Conservation (phyloP, 2,888 invertebrate genomes). For the Chironomus tentans region DNA sequence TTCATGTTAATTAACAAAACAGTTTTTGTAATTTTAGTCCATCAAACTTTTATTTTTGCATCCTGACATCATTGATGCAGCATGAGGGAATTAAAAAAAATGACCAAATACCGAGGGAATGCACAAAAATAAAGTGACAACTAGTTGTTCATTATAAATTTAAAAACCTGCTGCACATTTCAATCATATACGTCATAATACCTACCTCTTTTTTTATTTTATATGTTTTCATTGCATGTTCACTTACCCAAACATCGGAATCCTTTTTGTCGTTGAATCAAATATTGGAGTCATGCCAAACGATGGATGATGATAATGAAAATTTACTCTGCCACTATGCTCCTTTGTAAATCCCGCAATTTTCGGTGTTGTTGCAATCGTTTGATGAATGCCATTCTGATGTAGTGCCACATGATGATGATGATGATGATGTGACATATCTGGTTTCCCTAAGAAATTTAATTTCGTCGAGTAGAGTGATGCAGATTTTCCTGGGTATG, state of each 20-base stretch:
- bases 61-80: too few relatives aligned
- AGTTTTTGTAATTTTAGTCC: too few relatives aligned
- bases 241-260: constrained; percentile 22
- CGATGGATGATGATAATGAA: constrained; percentile 24
- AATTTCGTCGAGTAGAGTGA: constrained; percentile 21
- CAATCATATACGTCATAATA: too few relatives aligned
- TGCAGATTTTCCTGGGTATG: constrained; percentile 15
- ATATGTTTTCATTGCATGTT: background rate
- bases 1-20: too few relatives aligned
- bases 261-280: constrained; percentile 15
- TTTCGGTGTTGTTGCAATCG: constrained; percentile 15
- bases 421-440: background rate
- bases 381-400: constrained; percentile 21
- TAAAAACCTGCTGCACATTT: too few relatives aligned
- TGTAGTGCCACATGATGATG: background rate
- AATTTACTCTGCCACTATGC: constrained; percentile 7
- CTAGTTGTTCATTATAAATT: too few relatives aligned
- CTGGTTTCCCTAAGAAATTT: constrained; percentile 5
- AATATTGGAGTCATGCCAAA: background rate
- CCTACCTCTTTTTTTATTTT: background rate
- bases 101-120: background rate
- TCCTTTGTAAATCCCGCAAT: constrained; percentile 23
- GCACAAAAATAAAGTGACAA: too few relatives aligned
- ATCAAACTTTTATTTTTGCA: too few relatives aligned
- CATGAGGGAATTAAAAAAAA: too few relatives aligned